Conservation (phyloP, 2,888 invertebrate species). For the Mystacides longicornis region DNA sequence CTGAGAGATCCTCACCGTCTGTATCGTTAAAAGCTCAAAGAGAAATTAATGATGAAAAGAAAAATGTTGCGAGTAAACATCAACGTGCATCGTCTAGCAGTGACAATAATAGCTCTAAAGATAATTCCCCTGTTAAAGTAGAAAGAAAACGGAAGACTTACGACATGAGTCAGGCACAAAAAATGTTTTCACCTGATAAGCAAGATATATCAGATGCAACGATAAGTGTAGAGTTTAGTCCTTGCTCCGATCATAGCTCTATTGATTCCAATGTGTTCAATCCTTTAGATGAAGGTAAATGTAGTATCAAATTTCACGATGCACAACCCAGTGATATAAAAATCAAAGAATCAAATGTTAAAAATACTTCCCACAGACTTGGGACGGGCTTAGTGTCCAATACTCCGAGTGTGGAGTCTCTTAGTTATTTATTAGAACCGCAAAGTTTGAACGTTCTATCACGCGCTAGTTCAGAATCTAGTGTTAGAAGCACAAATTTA, state of each 20-base stretch:
- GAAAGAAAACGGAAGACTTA: slow-evolving; percentile 13
- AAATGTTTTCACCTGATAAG: slow-evolving; percentile 31
- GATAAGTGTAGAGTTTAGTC: slow-evolving; percentile 36
- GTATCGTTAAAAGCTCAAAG: slow-evolving; percentile 27
- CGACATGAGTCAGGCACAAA: slow-evolving; percentile 15
- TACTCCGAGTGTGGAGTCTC: slow-evolving; percentile 34
- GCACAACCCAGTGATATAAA: slow-evolving; percentile 12
- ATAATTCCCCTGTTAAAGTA: slow-evolving; percentile 17
- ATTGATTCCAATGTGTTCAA: slow-evolving; percentile 35
- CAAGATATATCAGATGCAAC: slow-evolving; percentile 30
- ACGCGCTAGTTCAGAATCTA: slow-evolving; percentile 34
- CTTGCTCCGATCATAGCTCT: slow-evolving; percentile 41
- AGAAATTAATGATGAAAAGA: slow-evolving; percentile 14
- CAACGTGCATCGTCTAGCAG: slow-evolving; percentile 15
- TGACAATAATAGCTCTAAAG: slow-evolving; percentile 18
- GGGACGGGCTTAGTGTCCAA: slow-evolving; percentile 26
- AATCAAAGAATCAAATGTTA: slow-evolving; percentile 12
- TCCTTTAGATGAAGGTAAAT: slow-evolving; percentile 18
- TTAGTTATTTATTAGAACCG: slow-evolving; percentile 41
- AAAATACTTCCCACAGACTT: too few species aligned
- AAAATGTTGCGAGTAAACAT: slow-evolving; percentile 11
- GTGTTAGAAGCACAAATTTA: slow-evolving; percentile 34
- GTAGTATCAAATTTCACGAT: slow-evolving; percentile 17
- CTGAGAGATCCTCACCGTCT: slow-evolving; percentile 37
- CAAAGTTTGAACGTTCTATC: slow-evolving; percentile 43